Percentiles rank a stretch among this genome's conserved stretches.
These are phyloP conservation scores for Mimumesa dahlbomi DNA, from an alignment of 2,888 invertebrate species.

Conservation along the genomic window DNA sequence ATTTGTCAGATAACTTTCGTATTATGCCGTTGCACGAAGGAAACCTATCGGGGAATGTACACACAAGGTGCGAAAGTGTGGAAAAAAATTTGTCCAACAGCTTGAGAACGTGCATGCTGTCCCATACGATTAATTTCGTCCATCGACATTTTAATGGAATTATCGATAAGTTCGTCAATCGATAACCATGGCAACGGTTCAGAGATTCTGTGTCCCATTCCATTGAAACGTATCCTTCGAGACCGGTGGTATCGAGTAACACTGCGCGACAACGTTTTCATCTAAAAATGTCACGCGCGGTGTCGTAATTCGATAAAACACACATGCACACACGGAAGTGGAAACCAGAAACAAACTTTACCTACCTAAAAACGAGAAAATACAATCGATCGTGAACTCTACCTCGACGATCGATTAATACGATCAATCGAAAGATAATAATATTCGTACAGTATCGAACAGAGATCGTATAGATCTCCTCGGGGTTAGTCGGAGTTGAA, in stretches of 20 bases:
- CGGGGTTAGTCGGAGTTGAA: not conserved
- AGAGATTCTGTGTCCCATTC: not conserved
- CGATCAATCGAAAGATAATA: not conserved
- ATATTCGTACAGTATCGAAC: no score
- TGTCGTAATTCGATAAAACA: not conserved
- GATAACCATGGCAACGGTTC: not conserved
- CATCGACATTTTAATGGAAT: not conserved
- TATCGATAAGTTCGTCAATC: not conserved
- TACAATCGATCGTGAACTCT: no score
- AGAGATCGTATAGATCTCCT: no score
- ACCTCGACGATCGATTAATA: not conserved
- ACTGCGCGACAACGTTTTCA: not conserved
- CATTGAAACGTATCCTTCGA: constrained; percentile 1
- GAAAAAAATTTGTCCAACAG: not conserved
- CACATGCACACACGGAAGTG: not conserved
- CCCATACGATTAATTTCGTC: not conserved
- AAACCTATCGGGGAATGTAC: not conserved
- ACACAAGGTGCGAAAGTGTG: not conserved
- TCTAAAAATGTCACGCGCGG: not conserved
- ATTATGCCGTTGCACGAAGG: not conserved
- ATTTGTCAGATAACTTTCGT: not conserved
- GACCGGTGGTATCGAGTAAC: not conserved
- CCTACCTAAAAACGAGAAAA: no score
- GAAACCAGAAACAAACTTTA: no score
- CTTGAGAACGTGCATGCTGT: not conserved